phyloP scores from a whole-genome alignment of 2,888 invertebrate species.

The Cecidostiba fungosa region DNA sequence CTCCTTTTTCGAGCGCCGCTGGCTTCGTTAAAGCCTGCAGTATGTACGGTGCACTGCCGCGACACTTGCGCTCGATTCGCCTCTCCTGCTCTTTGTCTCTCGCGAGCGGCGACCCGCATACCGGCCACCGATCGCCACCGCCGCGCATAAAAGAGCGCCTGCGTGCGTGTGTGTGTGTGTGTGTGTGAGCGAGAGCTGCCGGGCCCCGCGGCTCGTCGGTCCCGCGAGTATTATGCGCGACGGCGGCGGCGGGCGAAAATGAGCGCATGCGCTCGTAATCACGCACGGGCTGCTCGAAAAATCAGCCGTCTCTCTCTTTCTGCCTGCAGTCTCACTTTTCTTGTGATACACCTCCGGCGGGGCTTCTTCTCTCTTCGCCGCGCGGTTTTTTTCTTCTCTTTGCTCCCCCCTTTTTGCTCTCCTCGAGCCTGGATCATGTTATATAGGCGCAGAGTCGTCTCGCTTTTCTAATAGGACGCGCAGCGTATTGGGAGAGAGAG shows the following conservation, averaged over 20 bases:
- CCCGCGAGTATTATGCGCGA: background rate
- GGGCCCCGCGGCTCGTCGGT: constrained; percentile 2
- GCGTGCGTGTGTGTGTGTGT: background rate
- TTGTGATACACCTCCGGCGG: constrained; percentile 43
- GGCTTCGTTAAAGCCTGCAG: constrained; percentile 45
- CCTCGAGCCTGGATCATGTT: background rate
- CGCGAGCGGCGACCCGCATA: constrained; percentile 58
- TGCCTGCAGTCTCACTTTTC: constrained; percentile 26
- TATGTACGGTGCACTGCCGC: constrained; percentile 60
- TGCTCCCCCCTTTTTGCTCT: background rate
- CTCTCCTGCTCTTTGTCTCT: background rate
- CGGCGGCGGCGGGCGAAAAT: constrained; percentile 38
- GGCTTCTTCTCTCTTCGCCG: constrained; percentile 43
- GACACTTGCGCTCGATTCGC: constrained; percentile 47
- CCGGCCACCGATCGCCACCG: constrained; percentile 32
- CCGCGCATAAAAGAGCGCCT: constrained; percentile 32
- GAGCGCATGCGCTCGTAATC: constrained; percentile 59
- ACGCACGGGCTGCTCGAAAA: constrained; percentile 32
- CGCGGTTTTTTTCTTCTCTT: background rate
- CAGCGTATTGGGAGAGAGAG: no score
- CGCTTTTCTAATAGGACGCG: background rate
- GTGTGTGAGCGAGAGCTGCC: background rate
- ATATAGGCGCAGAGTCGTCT: background rate
- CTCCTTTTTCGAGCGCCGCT: constrained; percentile 30
- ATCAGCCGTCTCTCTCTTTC: constrained; percentile 32